Conservation (phyloP, 2,888 invertebrate species). For the Idaea aversata region DNA sequence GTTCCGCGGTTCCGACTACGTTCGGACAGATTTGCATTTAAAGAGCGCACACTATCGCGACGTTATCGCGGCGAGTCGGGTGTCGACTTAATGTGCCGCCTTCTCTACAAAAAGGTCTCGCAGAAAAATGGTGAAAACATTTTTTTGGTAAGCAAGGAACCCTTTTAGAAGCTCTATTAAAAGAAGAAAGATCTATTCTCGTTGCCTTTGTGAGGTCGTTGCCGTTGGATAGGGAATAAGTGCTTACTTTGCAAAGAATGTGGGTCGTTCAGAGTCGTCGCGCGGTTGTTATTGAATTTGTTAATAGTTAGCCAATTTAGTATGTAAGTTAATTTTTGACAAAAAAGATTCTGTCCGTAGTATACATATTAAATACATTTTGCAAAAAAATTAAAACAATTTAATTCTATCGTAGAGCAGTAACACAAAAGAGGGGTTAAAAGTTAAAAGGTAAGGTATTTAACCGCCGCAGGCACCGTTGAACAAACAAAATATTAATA, state of each 20-base stretch:
- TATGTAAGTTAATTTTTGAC: not conserved
- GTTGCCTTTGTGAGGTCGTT: constrained; percentile 41
- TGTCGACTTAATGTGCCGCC: constrained; percentile 37
- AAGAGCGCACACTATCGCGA: constrained; percentile 44
- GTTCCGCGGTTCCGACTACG: constrained; percentile 36
- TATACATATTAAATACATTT: too few relatives aligned
- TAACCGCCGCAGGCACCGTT: not conserved
- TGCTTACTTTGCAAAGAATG: constrained; percentile 36
- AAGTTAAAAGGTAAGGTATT: not conserved
- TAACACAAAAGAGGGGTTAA: not conserved
- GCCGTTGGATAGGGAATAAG: constrained; percentile 36
- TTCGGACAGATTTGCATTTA: constrained; percentile 57
- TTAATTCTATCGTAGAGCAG: not conserved
- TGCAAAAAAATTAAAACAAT: too few relatives aligned
- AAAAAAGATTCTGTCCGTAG: too few relatives aligned
- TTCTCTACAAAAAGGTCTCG: constrained; percentile 43
- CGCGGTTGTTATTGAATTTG: constrained; percentile 18
- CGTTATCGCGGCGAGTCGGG: constrained; percentile 44
- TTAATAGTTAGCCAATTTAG: not conserved
- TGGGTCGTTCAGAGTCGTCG: constrained; percentile 34
- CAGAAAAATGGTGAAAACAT: constrained; percentile 44
- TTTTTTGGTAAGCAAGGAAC: constrained; percentile 46
- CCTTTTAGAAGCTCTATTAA: constrained; percentile 55
- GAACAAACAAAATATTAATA: not conserved
- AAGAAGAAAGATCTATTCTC: constrained; percentile 51